Base-by-base conservation (phyloP, 2,797 vertebrate genomes). In the Malurus leucopterus region DNA sequence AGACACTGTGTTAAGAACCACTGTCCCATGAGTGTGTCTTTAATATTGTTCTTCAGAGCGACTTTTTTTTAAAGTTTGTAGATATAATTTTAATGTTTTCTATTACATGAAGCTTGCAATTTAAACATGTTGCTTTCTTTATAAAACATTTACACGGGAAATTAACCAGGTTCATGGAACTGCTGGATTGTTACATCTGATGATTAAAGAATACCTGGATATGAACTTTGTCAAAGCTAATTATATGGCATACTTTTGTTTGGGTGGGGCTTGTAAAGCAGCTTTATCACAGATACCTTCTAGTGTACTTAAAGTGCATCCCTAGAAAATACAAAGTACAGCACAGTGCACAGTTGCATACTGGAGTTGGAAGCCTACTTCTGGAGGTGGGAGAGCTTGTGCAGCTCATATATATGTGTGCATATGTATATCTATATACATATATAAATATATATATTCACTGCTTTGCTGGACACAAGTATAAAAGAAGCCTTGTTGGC, bases 191-290 rank as follows among this genome's bases (percentile, higher is more conserved):
- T 81, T 77, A 58, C 46, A 57, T 86, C 70, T 86, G 15, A 11
- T 32, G 22, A 89, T 88, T 86, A 91, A 78, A 95, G 43, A 44
- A 12, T 50, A 59, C 47, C n/a, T 90, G 85, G 80, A 50, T 82
- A 12, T 72, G 43, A 93, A 67, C 84, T 83, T 91, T 73, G 81
- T 86, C 79, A 68, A 5, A 75, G 68, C 71, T 80, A 65, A 32
- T 85, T 71, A 29, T 30, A 16, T 55, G 36, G 49, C 65, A 51
- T 64, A 13, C 15, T 55, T 62, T 21, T 68, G 30, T n/a, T 77
- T 17, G 84, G 58, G 76, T 72, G 71, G 78, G 82, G 58, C 62
- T 80, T 1, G 0, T 54, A 73, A 71, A 80, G 79, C 54, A 86
- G 44, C 74, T 89, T 59, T 73, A 64, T 63, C 53, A 43, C 26